Conservation (phyloP, 2,888 invertebrate genomes). For the Steinernema carpocapsae region DNA sequence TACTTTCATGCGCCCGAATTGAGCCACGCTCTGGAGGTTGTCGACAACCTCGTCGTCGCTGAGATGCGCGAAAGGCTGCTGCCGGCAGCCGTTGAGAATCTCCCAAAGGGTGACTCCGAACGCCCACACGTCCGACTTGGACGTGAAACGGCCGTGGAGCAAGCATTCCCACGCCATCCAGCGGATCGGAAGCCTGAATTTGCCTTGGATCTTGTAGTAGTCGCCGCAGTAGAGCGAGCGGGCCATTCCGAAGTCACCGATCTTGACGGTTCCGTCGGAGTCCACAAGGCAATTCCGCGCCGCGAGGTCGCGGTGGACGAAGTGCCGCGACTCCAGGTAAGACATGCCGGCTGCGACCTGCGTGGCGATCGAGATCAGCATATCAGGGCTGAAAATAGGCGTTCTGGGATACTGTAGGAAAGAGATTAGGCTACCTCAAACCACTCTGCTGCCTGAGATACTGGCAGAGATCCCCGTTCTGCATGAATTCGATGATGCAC, state of each 20-base stretch:
- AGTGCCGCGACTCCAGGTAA: slow-evolving; percentile 84
- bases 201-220: slow-evolving; percentile 83
- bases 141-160: slow-evolving; percentile 79
- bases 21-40: slow-evolving; percentile 73
- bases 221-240: slow-evolving; percentile 81
- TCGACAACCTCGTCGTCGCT: slow-evolving; percentile 82
- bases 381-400: slow-evolving; percentile 38
- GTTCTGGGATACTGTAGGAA: background rate
- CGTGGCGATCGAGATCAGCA: slow-evolving; percentile 54
- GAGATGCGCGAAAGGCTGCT: slow-evolving; percentile 80
- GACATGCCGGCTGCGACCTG: slow-evolving; percentile 87
- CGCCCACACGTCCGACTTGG: slow-evolving; percentile 87
- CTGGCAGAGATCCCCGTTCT: slow-evolving; percentile 82
- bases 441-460: slow-evolving; percentile 73
- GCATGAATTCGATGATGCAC: slow-evolving; percentile 87
- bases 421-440: background rate
- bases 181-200: slow-evolving; percentile 79
- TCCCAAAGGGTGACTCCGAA: slow-evolving; percentile 88
- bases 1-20: slow-evolving; percentile 49
- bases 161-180: slow-evolving; percentile 66
- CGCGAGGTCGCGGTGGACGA: slow-evolving; percentile 83
- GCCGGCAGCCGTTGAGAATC: slow-evolving; percentile 80
- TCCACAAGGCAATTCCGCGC: slow-evolving; percentile 86
- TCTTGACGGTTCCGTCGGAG: slow-evolving; percentile 75
- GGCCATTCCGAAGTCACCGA: slow-evolving; percentile 78